phyloP scores from a whole-genome alignment of 1,140 invertebrate species.

The Zelostemma sp. region DNA sequence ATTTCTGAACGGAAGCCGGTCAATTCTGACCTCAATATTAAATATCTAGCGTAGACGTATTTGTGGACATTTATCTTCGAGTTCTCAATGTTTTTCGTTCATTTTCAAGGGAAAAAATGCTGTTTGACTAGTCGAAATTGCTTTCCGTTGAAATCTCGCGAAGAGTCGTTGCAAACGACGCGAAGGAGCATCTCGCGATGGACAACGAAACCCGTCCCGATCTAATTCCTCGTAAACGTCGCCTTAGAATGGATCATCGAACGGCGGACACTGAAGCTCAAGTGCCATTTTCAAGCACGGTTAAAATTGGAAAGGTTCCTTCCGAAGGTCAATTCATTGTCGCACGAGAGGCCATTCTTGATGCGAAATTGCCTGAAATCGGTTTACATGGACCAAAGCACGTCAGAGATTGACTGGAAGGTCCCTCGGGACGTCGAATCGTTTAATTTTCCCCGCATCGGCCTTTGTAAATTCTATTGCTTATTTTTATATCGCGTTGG shows the following conservation, averaged over 20 bases:
- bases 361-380: constrained; percentile 71
- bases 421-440: constrained; percentile 55
- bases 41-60: too few species aligned
- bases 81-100: too few species aligned
- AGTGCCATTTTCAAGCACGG: constrained; percentile 55
- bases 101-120: too few species aligned
- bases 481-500: neutral
- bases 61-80: too few species aligned
- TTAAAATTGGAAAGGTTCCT: constrained; percentile 68
- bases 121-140: too few species aligned
- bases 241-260: constrained; percentile 29
- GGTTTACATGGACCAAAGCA: constrained; percentile 65
- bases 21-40: too few species aligned
- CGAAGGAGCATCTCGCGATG: constrained; percentile 17
- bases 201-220: constrained; percentile 52
- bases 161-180: constrained; percentile 18
- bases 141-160: too few species aligned
- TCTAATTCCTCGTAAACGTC: constrained; percentile 50
- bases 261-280: constrained; percentile 37
- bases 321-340: constrained; percentile 65
- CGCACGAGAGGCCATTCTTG: constrained; percentile 69
- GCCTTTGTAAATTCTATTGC: neutral
- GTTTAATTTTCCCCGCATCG: constrained; percentile 61
- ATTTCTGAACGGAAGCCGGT: too few species aligned
- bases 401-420: constrained; percentile 64